Conservation (phyloP, 1,140 invertebrate genomes). For the Brachionus angularis region DNA sequence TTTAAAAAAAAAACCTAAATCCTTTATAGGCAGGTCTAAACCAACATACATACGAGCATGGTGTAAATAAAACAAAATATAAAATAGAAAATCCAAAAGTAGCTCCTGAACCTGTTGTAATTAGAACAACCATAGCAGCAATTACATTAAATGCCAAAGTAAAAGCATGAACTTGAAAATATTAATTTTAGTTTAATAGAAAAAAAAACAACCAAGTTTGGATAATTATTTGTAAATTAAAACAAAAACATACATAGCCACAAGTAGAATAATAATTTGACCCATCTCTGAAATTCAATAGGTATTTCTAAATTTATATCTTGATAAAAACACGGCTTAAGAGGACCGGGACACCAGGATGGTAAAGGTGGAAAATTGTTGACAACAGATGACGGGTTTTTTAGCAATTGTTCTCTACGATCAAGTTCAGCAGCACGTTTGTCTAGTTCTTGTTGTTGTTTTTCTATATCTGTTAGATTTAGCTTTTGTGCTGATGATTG, state of each 20-base stretch:
- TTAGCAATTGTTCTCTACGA: constrained; percentile 79
- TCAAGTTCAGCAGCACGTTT: constrained; percentile 78
- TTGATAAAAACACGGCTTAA: constrained; percentile 98
- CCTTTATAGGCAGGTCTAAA: constrained; percentile 79
- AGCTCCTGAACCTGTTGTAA: constrained; percentile 55
- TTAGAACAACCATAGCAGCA: constrained; percentile 47
- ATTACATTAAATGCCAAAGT: constrained; percentile 46
- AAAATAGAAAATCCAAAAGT: constrained; percentile 83
- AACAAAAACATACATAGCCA: constrained; percentile 96
- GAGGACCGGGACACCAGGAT: constrained; percentile 67
- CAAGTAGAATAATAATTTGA: constrained; percentile 86
- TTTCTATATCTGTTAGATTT: constrained; percentile 29
- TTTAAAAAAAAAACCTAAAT: constrained; percentile 65
- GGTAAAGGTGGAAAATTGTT: constrained; percentile 99
- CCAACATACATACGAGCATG: constrained; percentile 97
- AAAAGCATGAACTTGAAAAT: constrained; percentile 45
- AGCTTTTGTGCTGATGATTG: constrained; percentile 6
- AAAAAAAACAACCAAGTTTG: constrained; percentile 61
- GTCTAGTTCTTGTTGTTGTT: constrained; percentile 65
- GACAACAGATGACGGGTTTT: constrained; percentile 67
- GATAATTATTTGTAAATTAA: constrained; percentile 62
- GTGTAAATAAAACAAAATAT: constrained; percentile 84
- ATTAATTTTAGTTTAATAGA: too few relatives aligned
- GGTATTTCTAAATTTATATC: constrained; percentile 99
- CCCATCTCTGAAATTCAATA: constrained; percentile 89